phyloP scores from a whole-genome alignment of 2,113 vertebrate genomes.

The Gyps fulvus region DNA sequence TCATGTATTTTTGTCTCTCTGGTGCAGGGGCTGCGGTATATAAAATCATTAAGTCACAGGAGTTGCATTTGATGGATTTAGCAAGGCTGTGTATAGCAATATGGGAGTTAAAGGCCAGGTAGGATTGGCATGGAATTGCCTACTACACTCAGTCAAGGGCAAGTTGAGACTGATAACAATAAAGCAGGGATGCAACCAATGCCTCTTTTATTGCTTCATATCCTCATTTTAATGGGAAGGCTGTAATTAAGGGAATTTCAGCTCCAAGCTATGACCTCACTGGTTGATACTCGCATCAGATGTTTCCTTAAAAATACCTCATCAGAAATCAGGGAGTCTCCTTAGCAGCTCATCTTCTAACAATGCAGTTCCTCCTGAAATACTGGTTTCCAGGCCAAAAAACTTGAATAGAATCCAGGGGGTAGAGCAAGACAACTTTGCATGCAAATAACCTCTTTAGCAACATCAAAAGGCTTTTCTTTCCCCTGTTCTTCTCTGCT shows the following conservation, averaged over 20 bases:
- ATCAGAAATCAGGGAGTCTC: conserved; percentile 21
- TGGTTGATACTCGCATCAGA: conserved; percentile 29
- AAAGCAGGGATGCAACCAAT: neutral
- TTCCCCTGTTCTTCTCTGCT: neutral
- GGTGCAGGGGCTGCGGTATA: neutral
- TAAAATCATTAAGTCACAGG: neutral
- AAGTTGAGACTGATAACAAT: conserved; percentile 25
- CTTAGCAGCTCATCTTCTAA: neutral
- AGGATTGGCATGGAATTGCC: neutral
- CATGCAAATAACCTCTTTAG: conserved; percentile 20
- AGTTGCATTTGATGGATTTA: neutral
- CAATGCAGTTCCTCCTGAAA: conserved; percentile 61
- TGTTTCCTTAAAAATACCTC: conserved; percentile 24
- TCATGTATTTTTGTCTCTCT: neutral
- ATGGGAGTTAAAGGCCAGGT: neutral
- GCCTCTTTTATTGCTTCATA: conserved; percentile 6
- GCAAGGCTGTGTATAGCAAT: neutral
- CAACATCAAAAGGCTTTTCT: neutral
- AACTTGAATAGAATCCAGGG: conserved; percentile 41
- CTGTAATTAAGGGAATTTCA: conserved; percentile 38
- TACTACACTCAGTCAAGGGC: neutral
- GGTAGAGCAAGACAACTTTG: conserved; percentile 17
- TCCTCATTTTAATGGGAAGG: conserved; percentile 10
- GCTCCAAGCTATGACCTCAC: conserved; percentile 41
- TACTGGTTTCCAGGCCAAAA: conserved; percentile 59